Evolutionary conservation across 2,797 vertebrate species (phyloP).

Genomic region (Dicrostonyx torquatus): DNA sequence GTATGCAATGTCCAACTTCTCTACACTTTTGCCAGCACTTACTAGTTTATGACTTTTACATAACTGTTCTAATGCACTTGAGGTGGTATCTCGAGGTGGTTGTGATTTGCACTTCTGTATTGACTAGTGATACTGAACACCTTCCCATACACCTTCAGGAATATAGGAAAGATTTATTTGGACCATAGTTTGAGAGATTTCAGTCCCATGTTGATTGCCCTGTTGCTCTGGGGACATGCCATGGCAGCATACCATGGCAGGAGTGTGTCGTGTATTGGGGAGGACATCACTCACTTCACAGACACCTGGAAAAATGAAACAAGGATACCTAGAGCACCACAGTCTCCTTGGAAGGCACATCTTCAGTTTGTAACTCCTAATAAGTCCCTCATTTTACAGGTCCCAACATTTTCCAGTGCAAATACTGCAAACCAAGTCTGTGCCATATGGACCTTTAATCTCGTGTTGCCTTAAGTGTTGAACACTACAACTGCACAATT

Average conservation of each 20-base stretch:
- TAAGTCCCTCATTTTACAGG: background rate
- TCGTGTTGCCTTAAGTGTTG: background rate
- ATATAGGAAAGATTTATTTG: background rate
- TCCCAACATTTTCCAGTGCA: background rate
- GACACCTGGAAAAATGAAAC: background rate
- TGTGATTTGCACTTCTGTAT: background rate
- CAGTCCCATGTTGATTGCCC: too few relatives aligned
- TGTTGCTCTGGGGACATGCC: background rate
- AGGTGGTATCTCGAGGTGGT: background rate
- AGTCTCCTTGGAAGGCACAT: background rate
- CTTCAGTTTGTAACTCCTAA: background rate
- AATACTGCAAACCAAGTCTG: background rate
- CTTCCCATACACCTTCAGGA: background rate
- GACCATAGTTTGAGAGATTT: background rate
- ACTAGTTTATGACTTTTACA: background rate
- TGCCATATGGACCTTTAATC: background rate
- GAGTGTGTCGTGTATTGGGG: too few relatives aligned
- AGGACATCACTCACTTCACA: background rate
- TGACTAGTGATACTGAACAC: background rate
- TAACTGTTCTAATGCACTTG: background rate
- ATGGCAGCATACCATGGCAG: background rate
- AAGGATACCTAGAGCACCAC: background rate
- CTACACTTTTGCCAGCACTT: background rate
- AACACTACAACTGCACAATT: background rate
- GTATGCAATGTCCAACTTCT: background rate